These are phyloP conservation scores for Aphidoletes aphidimyza DNA, from an alignment of 2,888 invertebrate genomes.

Conservation along the genomic window DNA sequence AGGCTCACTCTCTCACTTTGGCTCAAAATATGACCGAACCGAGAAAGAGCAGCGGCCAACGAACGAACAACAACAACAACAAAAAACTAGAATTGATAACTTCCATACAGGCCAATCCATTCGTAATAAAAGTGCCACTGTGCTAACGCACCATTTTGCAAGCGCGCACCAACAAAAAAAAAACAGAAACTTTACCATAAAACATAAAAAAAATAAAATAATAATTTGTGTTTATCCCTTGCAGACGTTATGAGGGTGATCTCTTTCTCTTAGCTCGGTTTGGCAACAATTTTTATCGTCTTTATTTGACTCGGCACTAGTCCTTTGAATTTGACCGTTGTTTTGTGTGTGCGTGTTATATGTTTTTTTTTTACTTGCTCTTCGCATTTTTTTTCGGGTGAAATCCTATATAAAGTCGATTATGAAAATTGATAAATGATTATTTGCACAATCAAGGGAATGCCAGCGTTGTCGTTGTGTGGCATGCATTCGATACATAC, in stretches of 20 bases:
- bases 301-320: neutral
- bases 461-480: constrained; percentile 1
- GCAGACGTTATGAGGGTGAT: constrained; percentile 53
- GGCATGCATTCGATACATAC: constrained; percentile 14
- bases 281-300: constrained; percentile 6
- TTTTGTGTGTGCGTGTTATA: neutral
- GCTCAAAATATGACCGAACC: too few relatives aligned
- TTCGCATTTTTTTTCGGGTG: constrained; percentile 51
- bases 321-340: neutral
- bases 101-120: constrained; percentile 45
- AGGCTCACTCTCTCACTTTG: too few relatives aligned
- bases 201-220: constrained; percentile 53
- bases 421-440: constrained; percentile 56
- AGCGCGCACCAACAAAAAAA: neutral
- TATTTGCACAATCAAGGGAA: constrained; percentile 54
- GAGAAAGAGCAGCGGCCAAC: too few relatives aligned
- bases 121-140: constrained; percentile 12
- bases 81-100: constrained; percentile 24
- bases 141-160: too few relatives aligned
- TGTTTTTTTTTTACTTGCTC: constrained; percentile 38
- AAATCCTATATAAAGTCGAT: constrained; percentile 56
- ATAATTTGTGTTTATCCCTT: constrained; percentile 55
- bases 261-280: neutral
- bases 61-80: neutral
- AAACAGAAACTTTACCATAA: constrained; percentile 24